A percentile compares a stretch with the other conserved stretches of the same genome.
phyloP scores from a whole-genome alignment of 2,888 invertebrate species.

The Cantharis rufa region DNA sequence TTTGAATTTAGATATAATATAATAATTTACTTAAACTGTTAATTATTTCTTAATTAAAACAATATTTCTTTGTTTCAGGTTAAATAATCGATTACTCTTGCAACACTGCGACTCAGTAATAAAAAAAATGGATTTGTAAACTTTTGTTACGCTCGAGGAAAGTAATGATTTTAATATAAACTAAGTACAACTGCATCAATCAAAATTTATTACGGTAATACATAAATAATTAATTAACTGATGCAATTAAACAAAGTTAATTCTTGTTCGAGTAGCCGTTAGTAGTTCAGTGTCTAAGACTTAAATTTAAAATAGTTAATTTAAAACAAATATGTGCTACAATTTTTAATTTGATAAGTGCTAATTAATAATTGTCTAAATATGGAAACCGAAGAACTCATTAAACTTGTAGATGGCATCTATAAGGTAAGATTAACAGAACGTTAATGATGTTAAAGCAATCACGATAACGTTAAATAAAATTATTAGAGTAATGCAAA shows the following conservation, averaged over 20 bases:
- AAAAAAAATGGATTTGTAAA: neutral
- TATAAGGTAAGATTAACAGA: constrained; percentile 72
- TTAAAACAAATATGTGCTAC: constrained; percentile 38
- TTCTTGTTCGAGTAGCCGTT: constrained; percentile 16
- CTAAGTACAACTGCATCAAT: neutral
- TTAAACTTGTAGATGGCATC: constrained; percentile 87
- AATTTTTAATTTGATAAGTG: constrained; percentile 42
- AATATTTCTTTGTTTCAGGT: neutral
- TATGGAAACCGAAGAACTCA: constrained; percentile 88
- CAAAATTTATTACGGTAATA: neutral
- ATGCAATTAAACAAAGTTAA: constrained; percentile 21
- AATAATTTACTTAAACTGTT: no score
- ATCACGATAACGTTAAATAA: neutral
- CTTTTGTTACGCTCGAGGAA: neutral
- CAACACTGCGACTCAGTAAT: neutral
- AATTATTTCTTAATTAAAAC: neutral
- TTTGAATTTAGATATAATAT: no score
- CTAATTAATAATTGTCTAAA: constrained; percentile 21
- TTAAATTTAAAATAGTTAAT: constrained; percentile 5
- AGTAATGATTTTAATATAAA: neutral
- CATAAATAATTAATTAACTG: constrained; percentile 12
- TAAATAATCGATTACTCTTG: neutral
- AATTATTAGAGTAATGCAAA: neutral
- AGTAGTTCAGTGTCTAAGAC: constrained; percentile 24
- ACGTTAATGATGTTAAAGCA: neutral